Evolutionary conservation across 2,888 invertebrate species (phyloP).

Genomic region (Andrena bucephala): DNA sequence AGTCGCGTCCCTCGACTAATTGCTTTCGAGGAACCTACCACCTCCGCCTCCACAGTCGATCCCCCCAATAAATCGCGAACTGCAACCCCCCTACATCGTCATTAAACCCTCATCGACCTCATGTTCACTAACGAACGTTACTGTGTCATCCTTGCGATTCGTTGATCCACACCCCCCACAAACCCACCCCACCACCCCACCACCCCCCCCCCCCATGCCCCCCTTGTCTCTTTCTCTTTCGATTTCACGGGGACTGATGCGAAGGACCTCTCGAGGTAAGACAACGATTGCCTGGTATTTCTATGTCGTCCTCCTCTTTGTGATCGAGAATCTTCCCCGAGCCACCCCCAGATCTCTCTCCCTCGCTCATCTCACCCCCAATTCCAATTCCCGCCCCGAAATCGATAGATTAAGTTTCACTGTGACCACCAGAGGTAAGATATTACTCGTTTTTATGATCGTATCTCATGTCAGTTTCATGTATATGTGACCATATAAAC

Average conservation of each 20-base stretch:
- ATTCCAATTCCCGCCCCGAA: background rate
- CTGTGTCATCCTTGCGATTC: slow-evolving; percentile 57
- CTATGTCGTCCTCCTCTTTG: slow-evolving; percentile 50
- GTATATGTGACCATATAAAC: slow-evolving; percentile 30
- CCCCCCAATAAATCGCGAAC: slow-evolving; percentile 35
- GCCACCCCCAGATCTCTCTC: background rate
- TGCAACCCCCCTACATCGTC: slow-evolving; percentile 59
- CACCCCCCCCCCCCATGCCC: background rate
- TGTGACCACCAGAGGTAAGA: slow-evolving; percentile 59
- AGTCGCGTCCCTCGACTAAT: slow-evolving; percentile 46
- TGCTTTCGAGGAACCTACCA: slow-evolving; percentile 43
- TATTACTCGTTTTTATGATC: slow-evolving; percentile 37
- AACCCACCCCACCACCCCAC: background rate
- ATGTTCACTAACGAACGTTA: slow-evolving; percentile 69
- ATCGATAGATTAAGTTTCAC: slow-evolving; percentile 54
- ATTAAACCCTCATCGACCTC: slow-evolving; percentile 66
- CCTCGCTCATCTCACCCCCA: slow-evolving; percentile 11
- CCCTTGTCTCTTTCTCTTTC: slow-evolving; percentile 15
- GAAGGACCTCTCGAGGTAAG: slow-evolving; percentile 69
- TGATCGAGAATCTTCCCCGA: slow-evolving; percentile 1
- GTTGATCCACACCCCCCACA: slow-evolving; percentile 38
- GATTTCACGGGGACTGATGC: slow-evolving; percentile 59
- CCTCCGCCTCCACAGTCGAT: slow-evolving; percentile 33
- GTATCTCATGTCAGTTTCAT: slow-evolving; percentile 33
- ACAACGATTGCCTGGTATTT: slow-evolving; percentile 64